Evolutionary conservation across 2,888 invertebrate species (phyloP), one percentile per base, ranked within the genome.

Genomic region (Odontocerum albicorne): DNA sequence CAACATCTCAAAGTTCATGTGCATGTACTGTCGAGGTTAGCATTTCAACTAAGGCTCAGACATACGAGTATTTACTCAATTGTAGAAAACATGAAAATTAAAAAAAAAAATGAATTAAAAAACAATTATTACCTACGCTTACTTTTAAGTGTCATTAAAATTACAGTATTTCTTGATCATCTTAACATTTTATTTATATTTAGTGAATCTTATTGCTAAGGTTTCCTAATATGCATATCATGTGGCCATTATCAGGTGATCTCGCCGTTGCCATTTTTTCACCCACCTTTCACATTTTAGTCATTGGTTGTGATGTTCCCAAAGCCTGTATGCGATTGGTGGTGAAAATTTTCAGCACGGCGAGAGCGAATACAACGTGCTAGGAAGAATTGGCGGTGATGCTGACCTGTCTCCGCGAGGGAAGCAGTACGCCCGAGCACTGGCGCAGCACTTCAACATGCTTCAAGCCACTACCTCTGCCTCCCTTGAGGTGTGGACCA

Each of bases 301-400:
- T 46, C 53, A 47, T 46, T 53, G 53, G 35, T 49, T 22, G 21
- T 39, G n/a, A 15, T 10, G 15, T 38, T 36, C 31, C 46, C 39
- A 22, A 39, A 53, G 46, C 46, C 44, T 52, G 44, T 45, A 53
- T 46, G 53, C 46, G 46, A 49, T 54, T 22, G 43, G 47, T 49
- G 42, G 47, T 54, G 47, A 32, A 44, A 44, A 27, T 22, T 51
- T 51, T 35, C 70, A 92, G 91, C 96, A 96, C 70, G 96, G 96
- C 2, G 96, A 96, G 71, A 93, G 92, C 68, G 90, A 92, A 66
- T 92, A 88, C 80, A 96, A 96, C 72, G 84, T 92, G 2, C 74
- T 90, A 10, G 96, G 96, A 0, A 83, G 91, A 57, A 92, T 96
- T 64, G 96, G 96, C 0, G 96, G 96, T 1, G 92, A 96, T 70